Base-by-base conservation (phyloP, 53 echinoderm and acorn worm genomes). In the Holothuria scabra region DNA sequence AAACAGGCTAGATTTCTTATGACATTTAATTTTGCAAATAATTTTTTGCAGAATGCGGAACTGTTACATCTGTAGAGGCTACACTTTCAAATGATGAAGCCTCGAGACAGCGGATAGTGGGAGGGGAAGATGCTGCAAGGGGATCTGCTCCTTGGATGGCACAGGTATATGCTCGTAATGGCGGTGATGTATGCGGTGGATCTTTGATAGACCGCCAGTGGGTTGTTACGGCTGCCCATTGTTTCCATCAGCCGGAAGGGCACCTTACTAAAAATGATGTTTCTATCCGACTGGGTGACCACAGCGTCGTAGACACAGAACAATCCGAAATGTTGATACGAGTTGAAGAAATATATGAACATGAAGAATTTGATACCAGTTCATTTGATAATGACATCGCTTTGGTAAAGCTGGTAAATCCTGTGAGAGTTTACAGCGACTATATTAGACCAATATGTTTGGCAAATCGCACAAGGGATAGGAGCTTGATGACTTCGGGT, bases 131-230 rank as follows among this genome's bases (percentile, higher is more conserved):
- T 9, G 76, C 93, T 24, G 26, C 23, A 18, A 89, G 82, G 23
- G 95, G 95, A 41, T 91, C 95, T 28, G 86, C 93, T 37, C 95
- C 95, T 25, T 95, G 93, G 89, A 91, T 95, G 81, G 95, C 85
- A 14, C 86, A 91, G 14, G 75, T 95, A 48, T 93, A 76, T 84
- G 31, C 71, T 34, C 60, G 48, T 11, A 29, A 32, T 0, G 37
- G 84, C 3, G 32, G 71, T 25, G 84, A 89, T 76, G 49, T 91
- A 16, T 95, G 93, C 55, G 93, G 89, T 33, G 95, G 91, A 13
- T 86, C 84, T 10, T 82, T 95, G 23, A 31, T 95, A 26, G 89
- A 93, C 82, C 67, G 83, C 61, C 84, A 84, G 14, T 95, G 95
- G 95, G 93, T 91, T 13, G 34, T 95, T 61, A 95, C 95, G 0